A percentile compares a stretch with the other conserved stretches of the same genome.
Conservation (phyloP, 2,797 vertebrate genomes). For the Ciconia nigra region DNA sequence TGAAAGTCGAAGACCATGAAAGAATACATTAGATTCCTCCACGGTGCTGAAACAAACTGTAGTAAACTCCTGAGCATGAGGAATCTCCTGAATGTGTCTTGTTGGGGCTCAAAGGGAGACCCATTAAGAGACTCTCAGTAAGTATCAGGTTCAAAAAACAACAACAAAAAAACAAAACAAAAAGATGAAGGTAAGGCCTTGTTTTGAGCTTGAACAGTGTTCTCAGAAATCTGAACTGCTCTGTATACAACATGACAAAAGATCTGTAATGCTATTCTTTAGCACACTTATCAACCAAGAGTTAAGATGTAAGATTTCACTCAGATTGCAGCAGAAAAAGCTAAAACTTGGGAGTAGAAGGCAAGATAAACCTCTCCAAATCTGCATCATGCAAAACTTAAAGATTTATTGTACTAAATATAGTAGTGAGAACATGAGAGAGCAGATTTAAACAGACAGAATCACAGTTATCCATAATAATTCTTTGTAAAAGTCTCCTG, state of each 20-base stretch:
- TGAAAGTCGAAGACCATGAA: constrained; percentile 14
- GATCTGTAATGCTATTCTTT: not conserved
- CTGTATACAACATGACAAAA: not conserved
- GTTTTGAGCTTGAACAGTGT: not conserved
- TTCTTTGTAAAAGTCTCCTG: not conserved
- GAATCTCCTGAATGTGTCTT: not conserved
- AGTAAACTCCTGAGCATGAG: not conserved
- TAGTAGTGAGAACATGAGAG: not conserved
- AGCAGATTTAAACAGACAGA: not conserved
- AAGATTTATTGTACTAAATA: not conserved
- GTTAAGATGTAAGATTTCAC: not conserved
- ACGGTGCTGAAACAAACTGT: not conserved
- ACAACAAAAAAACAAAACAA: not conserved
- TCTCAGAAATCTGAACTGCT: not conserved
- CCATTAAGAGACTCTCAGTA: not conserved
- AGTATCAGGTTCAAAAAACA: not conserved
- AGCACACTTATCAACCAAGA: not conserved
- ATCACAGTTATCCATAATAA: not conserved
- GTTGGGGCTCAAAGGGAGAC: not conserved
- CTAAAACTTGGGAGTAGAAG: not conserved
- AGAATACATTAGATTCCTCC: constrained; percentile 12
- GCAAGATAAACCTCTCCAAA: not conserved
- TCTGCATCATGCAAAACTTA: not conserved
- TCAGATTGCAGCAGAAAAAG: not conserved
- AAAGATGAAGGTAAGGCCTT: not conserved